Evolutionary conservation across 1,140 invertebrate species (phyloP).

Genomic region (Drosophila nigromelanica): DNA sequence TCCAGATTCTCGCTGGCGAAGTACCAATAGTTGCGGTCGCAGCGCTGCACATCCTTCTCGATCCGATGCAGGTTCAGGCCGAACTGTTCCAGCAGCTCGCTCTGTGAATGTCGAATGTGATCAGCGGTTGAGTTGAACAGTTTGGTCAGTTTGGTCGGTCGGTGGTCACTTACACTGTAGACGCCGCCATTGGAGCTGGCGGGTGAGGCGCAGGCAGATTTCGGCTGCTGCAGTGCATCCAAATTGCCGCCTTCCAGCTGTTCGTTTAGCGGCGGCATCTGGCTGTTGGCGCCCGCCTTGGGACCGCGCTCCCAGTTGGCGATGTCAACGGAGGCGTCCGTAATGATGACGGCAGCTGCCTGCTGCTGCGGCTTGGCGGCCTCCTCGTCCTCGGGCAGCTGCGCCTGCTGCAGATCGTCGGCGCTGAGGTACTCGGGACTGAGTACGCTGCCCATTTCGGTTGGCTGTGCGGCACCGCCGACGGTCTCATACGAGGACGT

Average conservation of each 20-base stretch:
- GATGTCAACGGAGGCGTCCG: conserved; percentile 88
- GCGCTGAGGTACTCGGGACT: conserved; percentile 79
- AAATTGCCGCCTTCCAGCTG: conserved; percentile 2
- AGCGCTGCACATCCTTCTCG: conserved; percentile 97
- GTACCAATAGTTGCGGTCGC: conserved; percentile 96
- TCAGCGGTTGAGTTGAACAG: no score
- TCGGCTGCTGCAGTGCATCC: conserved; percentile 84
- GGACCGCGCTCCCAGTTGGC: conserved; percentile 83
- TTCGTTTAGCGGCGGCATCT: conserved; percentile 64
- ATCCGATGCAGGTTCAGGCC: conserved; percentile 96
- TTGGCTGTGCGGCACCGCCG: conserved; percentile 48
- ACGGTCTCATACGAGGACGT: conserved; percentile 82
- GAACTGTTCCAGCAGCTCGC: conserved; percentile 92
- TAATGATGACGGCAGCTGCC: conserved; percentile 86
- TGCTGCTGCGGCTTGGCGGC: conserved; percentile 29
- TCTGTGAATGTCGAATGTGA: no score
- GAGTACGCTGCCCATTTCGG: conserved; percentile 53
- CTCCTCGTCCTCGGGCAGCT: conserved; percentile 61
- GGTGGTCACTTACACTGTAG: conserved; percentile 87
- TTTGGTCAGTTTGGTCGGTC: no score
- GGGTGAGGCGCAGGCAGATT: conserved; percentile 89
- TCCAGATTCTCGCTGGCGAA: conserved; percentile 95
- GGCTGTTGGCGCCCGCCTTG: conserved; percentile 54
- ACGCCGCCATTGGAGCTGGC: conserved; percentile 94
- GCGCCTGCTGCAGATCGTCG: conserved; percentile 69